These are phyloP conservation scores for Eupelmus urozonus DNA, from an alignment of 2,888 invertebrate species.

Conservation along the genomic window DNA sequence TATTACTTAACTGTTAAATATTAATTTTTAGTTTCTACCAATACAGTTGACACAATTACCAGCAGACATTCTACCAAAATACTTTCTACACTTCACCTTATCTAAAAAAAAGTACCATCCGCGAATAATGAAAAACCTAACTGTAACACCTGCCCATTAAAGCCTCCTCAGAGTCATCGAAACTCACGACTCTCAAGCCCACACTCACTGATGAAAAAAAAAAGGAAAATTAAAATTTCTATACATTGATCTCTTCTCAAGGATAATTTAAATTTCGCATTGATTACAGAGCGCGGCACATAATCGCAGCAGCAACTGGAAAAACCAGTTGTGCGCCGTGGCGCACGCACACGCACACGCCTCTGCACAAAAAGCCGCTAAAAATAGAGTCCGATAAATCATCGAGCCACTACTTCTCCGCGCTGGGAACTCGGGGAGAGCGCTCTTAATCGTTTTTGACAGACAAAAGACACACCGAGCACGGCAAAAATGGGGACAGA, in stretches of 20 bases:
- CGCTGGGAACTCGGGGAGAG: background rate
- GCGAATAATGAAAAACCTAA: no score
- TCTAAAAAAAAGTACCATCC: no score
- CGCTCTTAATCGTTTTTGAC: slow-evolving; percentile 15
- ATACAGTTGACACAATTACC: no score
- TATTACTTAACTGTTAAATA: no score
- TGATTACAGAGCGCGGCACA: slow-evolving; percentile 14
- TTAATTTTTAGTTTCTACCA: no score
- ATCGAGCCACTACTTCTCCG: background rate
- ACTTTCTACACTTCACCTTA: no score
- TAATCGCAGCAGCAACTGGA: slow-evolving; percentile 13
- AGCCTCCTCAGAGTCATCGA: no score
- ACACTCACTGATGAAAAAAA: background rate
- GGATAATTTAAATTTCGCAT: slow-evolving; percentile 37
- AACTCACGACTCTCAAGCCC: no score
- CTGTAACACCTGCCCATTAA: no score
- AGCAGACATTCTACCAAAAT: no score
- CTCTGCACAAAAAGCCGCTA: slow-evolving; percentile 4
- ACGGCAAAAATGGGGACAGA: background rate
- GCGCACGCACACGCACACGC: background rate
- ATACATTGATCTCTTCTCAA: slow-evolving; percentile 14
- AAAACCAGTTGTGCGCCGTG: slow-evolving; percentile 26
- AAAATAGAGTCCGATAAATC: slow-evolving; percentile 41
- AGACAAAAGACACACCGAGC: background rate
- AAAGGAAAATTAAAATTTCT: slow-evolving; percentile 8